These are phyloP conservation scores for Furcula furcula DNA, from an alignment of 2,888 invertebrate species.

Conservation along the genomic window DNA sequence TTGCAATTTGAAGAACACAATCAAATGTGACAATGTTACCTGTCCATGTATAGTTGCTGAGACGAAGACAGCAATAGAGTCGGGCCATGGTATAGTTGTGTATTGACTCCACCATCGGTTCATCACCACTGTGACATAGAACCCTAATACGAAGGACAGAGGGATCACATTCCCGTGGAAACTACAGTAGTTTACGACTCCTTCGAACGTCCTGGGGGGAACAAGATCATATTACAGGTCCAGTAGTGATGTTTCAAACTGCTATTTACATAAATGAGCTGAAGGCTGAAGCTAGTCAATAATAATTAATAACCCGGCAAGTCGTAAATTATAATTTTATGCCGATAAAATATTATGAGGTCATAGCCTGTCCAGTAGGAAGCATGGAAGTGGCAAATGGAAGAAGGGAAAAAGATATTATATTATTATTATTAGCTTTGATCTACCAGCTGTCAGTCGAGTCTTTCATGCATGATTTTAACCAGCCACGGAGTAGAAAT, in stretches of 20 bases:
- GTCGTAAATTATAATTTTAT: background rate
- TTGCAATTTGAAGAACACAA: no score
- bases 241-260: background rate
- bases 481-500: no score
- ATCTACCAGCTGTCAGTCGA: no score
- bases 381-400: no score
- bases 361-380: background rate
- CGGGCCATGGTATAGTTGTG: constrained; percentile 92
- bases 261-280: no score
- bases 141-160: constrained; percentile 95
- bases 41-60: constrained; percentile 92
- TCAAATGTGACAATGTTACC: constrained; percentile 75
- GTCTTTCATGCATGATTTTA: no score
- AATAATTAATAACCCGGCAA: background rate
- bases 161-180: constrained; percentile 94
- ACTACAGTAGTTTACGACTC: constrained; percentile 91
- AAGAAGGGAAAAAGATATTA: no score
- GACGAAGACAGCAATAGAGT: constrained; percentile 92
- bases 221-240: background rate
- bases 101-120: constrained; percentile 96
- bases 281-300: background rate
- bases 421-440: no score
- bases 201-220: constrained; percentile 87
- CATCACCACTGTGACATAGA: constrained; percentile 96
- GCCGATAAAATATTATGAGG: background rate